Conservation (phyloP, 2,797 vertebrate species). For the Eulemur coronatus region DNA sequence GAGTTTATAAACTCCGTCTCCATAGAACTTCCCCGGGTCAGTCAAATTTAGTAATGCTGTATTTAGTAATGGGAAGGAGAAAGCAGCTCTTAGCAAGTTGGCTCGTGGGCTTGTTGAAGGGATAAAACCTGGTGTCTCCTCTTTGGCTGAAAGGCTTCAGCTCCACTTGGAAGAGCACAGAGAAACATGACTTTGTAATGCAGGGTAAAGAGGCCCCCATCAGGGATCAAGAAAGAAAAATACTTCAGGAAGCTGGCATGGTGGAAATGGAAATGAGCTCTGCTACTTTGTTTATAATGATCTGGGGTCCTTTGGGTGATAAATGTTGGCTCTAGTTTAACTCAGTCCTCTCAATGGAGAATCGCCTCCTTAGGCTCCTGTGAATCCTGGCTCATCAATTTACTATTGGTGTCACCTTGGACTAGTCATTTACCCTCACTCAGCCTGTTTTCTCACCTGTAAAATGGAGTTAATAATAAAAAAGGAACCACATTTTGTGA, state of each 20-base stretch:
- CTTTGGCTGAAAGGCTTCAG: background rate
- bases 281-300: background rate
- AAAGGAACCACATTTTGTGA: background rate
- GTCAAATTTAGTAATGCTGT: background rate
- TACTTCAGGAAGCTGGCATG: background rate
- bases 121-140: background rate
- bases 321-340: background rate
- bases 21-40: background rate
- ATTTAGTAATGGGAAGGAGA: conserved; percentile 1
- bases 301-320: background rate
- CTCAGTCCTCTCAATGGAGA: background rate
- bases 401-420: background rate
- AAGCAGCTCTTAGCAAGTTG: conserved; percentile 7
- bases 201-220: background rate
- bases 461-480: background rate
- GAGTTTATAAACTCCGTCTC: background rate
- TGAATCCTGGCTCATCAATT: background rate
- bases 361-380: background rate
- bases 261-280: conserved; percentile 11
- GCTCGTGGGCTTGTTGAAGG: background rate
- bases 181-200: background rate
- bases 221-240: background rate
- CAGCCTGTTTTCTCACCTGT: background rate
- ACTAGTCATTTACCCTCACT: background rate
- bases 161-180: background rate